These are phyloP conservation scores for Tridacna crocea DNA, from an alignment of 2,888 invertebrate species.

Conservation along the genomic window DNA sequence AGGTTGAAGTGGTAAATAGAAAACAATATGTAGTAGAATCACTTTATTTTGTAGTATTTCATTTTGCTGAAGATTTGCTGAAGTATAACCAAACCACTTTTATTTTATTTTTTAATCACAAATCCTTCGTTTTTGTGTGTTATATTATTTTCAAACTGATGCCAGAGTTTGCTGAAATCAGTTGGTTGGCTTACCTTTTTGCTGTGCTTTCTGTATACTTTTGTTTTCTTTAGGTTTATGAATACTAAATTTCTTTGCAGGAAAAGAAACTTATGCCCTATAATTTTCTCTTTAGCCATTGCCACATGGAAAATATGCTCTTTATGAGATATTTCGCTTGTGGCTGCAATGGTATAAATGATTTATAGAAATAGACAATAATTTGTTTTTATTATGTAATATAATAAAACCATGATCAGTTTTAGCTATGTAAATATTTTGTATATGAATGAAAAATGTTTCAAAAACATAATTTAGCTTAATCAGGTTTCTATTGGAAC, in stretches of 20 bases:
- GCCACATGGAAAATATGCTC: no score
- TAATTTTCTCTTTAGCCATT: no score
- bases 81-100: background rate
- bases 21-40: background rate
- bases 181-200: slow-evolving; percentile 18
- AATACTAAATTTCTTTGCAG: background rate
- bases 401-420: no score
- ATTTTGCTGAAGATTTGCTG: slow-evolving; percentile 4
- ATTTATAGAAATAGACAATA: no score
- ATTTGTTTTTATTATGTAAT: no score
- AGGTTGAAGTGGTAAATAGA: slow-evolving; percentile 7
- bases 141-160: background rate
- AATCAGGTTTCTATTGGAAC: no score
- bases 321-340: no score
- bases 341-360: no score
- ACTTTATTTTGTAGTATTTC: slow-evolving; percentile 2
- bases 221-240: background rate
- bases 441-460: no score
- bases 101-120: background rate
- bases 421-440: no score
- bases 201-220: background rate
- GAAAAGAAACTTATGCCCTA: no score
- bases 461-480: no score
- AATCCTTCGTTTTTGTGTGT: background rate
- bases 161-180: slow-evolving; percentile 28